Percentiles rank a stretch among this genome's conserved stretches.
These are phyloP conservation scores for Macroramphosus scolopax DNA, from an alignment of 2,797 vertebrate genomes.

Conservation along the genomic window DNA sequence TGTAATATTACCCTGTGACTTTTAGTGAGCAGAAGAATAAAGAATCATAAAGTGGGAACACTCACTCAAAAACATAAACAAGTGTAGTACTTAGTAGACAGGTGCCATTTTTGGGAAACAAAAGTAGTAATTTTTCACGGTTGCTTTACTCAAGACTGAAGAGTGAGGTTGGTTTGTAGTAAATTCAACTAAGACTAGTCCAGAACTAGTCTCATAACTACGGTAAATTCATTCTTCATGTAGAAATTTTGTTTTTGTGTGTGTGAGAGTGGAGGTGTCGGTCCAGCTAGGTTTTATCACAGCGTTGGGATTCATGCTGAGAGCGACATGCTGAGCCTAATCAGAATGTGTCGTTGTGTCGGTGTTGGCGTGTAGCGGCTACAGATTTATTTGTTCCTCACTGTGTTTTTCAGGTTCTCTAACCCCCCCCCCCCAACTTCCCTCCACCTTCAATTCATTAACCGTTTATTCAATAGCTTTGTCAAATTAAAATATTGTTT, in stretches of 20 bases:
- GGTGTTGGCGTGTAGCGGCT: constrained; percentile 15
- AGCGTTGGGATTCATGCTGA: constrained; percentile 39
- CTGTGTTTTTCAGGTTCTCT: constrained; percentile 6
- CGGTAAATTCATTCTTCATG: constrained; percentile 22
- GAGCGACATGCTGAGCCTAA: constrained; percentile 52
- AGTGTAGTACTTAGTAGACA: too few species aligned
- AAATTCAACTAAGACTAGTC: too few species aligned
- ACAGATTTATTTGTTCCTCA: constrained; percentile 12
- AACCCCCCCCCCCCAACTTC: background rate
- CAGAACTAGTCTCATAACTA: too few species aligned
- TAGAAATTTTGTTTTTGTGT: constrained; percentile 7
- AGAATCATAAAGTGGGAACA: too few species aligned
- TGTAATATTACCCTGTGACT: too few species aligned
- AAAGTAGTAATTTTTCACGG: too few species aligned
- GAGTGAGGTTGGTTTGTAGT: too few species aligned
- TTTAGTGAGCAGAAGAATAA: too few species aligned
- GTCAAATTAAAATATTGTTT: constrained; percentile 18
- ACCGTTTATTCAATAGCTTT: constrained; percentile 38
- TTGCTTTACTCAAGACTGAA: too few species aligned
- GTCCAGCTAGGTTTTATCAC: constrained; percentile 24
- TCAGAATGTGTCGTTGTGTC: constrained; percentile 52
- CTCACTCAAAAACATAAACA: too few species aligned
- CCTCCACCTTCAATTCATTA: constrained; percentile 6
- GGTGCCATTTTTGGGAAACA: too few species aligned
- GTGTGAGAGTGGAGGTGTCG: constrained; percentile 14